Evolutionary conservation across 2,113 vertebrate species (phyloP).

Genomic region (Pseudonaja textilis): DNA sequence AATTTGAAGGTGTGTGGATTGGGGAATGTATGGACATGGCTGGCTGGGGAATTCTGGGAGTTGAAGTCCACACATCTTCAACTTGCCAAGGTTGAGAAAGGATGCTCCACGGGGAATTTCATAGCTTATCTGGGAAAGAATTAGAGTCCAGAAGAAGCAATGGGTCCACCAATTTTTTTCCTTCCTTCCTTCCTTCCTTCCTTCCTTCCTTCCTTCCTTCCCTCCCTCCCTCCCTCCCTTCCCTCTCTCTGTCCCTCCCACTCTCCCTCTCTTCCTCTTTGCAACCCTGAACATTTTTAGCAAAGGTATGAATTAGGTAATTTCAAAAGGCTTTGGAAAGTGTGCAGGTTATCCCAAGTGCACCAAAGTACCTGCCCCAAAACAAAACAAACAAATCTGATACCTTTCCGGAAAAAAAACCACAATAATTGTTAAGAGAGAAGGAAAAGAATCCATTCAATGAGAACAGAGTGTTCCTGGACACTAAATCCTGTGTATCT

Average conservation of each 20-base stretch:
- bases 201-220: not conserved
- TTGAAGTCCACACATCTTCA: no score
- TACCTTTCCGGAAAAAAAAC: not conserved
- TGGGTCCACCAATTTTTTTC: not conserved
- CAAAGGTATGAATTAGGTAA: not conserved
- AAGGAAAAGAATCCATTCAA: not conserved
- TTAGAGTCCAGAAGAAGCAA: not conserved
- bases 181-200: not conserved
- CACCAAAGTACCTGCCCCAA: not conserved
- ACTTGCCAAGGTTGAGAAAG: no score
- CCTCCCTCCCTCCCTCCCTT: no score
- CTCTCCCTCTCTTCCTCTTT: not conserved
- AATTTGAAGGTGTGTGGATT: no score
- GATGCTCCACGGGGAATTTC: no score
- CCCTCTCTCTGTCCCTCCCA: not conserved
- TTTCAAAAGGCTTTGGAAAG: not conserved
- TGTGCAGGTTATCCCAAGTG: not conserved
- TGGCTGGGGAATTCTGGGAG: no score
- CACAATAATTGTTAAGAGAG: not conserved
- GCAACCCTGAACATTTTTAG: not conserved
- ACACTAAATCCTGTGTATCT: not conserved
- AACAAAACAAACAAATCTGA: not conserved
- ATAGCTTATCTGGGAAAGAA: no score
- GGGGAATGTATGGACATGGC: no score
- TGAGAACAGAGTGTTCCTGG: not conserved